Evolutionary conservation across 1,140 invertebrate genomes (phyloP).

Genomic region (Mesaphorura yosii): DNA sequence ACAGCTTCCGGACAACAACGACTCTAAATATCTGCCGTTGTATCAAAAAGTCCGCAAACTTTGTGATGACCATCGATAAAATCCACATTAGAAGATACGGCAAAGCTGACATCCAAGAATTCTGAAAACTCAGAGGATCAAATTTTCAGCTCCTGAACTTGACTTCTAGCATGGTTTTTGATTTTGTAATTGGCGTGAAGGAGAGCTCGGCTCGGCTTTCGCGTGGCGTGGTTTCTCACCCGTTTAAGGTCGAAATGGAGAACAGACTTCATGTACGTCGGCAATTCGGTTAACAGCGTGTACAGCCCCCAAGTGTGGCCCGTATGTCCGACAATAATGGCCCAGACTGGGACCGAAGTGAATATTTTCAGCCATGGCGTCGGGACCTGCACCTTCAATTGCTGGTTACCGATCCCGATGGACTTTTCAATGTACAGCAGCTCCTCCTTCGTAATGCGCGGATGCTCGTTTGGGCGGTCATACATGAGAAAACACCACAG

Average conservation of each 20-base stretch:
- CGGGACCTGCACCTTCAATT: conserved; percentile 32
- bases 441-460: conserved; percentile 68
- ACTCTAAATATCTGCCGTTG: conserved; percentile 49
- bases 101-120: conserved; percentile 54
- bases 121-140: too few species aligned
- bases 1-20: conserved; percentile 57
- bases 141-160: too few species aligned
- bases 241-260: conserved; percentile 74
- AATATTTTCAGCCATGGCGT: conserved; percentile 64
- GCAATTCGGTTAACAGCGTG: conserved; percentile 82
- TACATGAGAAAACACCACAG: conserved; percentile 73
- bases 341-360: conserved; percentile 61
- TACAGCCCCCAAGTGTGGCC: conserved; percentile 54
- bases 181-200: too few species aligned
- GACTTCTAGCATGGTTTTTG: too few species aligned
- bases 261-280: conserved; percentile 80
- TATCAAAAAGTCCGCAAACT: conserved; percentile 49
- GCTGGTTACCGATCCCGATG: conserved; percentile 36
- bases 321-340: conserved; percentile 56
- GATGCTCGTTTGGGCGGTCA: conserved; percentile 73
- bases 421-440: conserved; percentile 61
- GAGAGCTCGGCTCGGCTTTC: too few species aligned
- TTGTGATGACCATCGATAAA: conserved; percentile 56
- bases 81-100: conserved; percentile 65
- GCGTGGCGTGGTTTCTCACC: too few species aligned